Base-by-base conservation (phyloP, 2,113 vertebrate genomes). In the Cyanistes caeruleus region DNA sequence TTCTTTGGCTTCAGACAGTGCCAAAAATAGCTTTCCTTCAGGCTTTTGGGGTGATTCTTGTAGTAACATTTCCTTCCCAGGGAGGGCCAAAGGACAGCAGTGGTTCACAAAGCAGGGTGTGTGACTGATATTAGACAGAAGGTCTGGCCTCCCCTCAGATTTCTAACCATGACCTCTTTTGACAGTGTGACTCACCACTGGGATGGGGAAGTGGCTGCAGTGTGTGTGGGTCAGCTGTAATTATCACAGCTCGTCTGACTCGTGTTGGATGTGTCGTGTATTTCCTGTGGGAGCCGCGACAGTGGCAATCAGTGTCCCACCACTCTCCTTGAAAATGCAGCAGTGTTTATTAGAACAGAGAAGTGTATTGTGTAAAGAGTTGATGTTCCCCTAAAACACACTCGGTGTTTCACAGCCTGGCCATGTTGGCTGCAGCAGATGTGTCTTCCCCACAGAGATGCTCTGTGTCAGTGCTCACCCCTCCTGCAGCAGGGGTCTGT, bases 281-380 rank as follows among this genome's bases (percentile, higher is more conserved):
- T 92, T 93, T 86, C 88, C 88, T 63, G 35, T 39, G 59, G 67
- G 51, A 94, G 79, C 75, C 0, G 0, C 0, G 0, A n/a, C 76
- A 80, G 79, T 18, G 14, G 28, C 15, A n/a, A 85, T 72, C 88
- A 24, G 41, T 77, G 67, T 86, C 83, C 76, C 76, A 74, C 35
- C 63, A 51, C 68, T 51, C 72, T 90, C 33, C 79, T 77, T 51
- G 35, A 28, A 77, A 96, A 88, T 28, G 55, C 59, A 88, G 51
- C 5, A 35, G 21, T 93, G 63, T 79, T 91, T 33, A 19, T 76
- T 37, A 88, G 86, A 95, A 92, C 90, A 93, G 58, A 93, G 76
- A 58, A 7, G 0, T 51, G 21, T 37, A 25, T 77, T 94, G 78
- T 95, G 87, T 73, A 19, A 62, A 28, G 63, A 86, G 73, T 10